Evolutionary conservation across 2,888 invertebrate genomes (phyloP).

Genomic region (Microctonus brassicae): DNA sequence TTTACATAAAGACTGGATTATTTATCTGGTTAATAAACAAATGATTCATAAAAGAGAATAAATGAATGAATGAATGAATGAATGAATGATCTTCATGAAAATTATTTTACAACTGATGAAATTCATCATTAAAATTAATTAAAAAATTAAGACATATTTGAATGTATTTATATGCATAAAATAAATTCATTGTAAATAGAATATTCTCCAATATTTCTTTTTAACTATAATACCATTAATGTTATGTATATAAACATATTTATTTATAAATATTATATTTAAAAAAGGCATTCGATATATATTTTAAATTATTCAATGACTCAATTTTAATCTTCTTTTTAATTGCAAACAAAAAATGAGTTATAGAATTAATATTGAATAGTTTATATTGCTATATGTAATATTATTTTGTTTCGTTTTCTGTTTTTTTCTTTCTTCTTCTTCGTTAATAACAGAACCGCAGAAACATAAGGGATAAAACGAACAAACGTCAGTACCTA

Average conservation of each 20-base stretch:
- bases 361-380: not conserved
- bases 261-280: too few species aligned
- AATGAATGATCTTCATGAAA: too few species aligned
- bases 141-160: slow-evolving; percentile 57
- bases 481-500: slow-evolving; percentile 64
- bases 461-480: slow-evolving; percentile 65
- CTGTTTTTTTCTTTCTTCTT: not conserved
- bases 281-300: too few species aligned
- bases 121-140: slow-evolving; percentile 35
- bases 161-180: slow-evolving; percentile 61
- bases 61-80: too few species aligned
- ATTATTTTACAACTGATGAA: not conserved
- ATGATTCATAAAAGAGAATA: not conserved
- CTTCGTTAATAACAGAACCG: slow-evolving; percentile 60
- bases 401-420: not conserved
- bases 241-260: too few species aligned
- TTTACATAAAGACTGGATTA: not conserved
- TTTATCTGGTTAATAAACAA: not conserved
- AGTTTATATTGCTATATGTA: too few species aligned
- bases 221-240: too few species aligned
- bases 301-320: too few species aligned
- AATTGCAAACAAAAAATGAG: not conserved
- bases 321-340: too few species aligned
- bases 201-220: not conserved
- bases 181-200: slow-evolving; percentile 62